phyloP scores from a whole-genome alignment of 2,113 vertebrate genomes.

The Pelusios castaneus region DNA sequence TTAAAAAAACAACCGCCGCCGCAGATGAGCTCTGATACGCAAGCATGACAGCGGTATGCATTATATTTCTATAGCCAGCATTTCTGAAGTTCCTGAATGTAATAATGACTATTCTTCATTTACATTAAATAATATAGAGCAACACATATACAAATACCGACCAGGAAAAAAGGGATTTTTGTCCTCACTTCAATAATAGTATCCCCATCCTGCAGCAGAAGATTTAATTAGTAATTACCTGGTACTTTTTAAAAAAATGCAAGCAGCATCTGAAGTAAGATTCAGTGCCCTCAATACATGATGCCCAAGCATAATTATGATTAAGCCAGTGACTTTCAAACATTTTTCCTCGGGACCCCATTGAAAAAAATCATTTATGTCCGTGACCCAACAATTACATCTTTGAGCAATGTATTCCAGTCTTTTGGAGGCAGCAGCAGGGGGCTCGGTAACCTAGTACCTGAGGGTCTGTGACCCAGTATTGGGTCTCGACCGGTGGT shows the following conservation, averaged over 20 bases:
- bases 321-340: too few species aligned
- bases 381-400: too few species aligned
- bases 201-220: slow-evolving; percentile 11
- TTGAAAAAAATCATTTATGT: too few species aligned
- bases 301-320: background rate
- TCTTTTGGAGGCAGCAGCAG: too few species aligned
- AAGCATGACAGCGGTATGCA: background rate
- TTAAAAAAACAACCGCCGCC: background rate
- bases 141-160: background rate
- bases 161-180: background rate
- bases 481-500: too few species aligned
- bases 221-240: slow-evolving; percentile 35
- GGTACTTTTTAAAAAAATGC: background rate
- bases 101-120: background rate
- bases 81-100: background rate
- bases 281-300: background rate
- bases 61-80: background rate
- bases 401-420: too few species aligned
- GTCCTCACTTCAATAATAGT: background rate
- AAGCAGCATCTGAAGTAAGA: background rate
- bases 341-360: too few species aligned
- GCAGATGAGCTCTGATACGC: background rate
- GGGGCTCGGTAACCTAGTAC: too few species aligned
- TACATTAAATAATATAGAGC: background rate
- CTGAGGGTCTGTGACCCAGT: too few species aligned